Evolutionary conservation across 2,797 vertebrate species (phyloP), one percentile per base, ranked within the genome.

Genomic region (Xenentodon cancila): DNA sequence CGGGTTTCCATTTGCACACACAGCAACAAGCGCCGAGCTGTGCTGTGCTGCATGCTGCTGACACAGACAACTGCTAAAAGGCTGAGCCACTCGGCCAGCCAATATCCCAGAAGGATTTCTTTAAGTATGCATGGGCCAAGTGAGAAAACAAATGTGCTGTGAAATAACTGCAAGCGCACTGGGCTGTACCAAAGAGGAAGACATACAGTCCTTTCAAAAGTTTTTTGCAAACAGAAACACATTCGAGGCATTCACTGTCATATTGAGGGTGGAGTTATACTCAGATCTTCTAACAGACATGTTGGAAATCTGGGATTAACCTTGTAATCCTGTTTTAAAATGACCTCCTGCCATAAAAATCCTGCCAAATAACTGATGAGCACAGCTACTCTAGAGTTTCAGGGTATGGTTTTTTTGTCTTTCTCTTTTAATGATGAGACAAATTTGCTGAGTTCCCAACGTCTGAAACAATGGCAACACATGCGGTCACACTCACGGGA

Each of bases 1-100:
- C 3, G 69, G 84, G 82, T 77, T 71, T 82, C 75, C 70, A 65
- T 83, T 66, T 89, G 91, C 89, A 69, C 71, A 87, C 86, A 68
- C 86, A 85, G 86, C 82, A 82, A 16, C 21, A 8, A 66, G 44
- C 70, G 37, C 64, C 53, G 69, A 80, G 61, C 25, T 59, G 32
- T 55, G 61, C 25, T 59, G 32, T 55, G 64, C 79, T 57, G 55
- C 45, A 16, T 57, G 64, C 80, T 79, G 88, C 88, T 89, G 87
- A 89, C 87, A 89, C 75, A 80, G 70, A 82, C 74, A 73, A 72
- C 68, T 32, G 55, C 77, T 85, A 61, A 84, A 79, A 84, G 73
- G 77, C 78, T 77, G 73, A 76, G 58, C 68, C 64, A 55, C 75
- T 79, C 66, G 77, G 77, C 59, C 61, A 18, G 52, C 75, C 69